Conservation (phyloP, 2,888 invertebrate genomes). For the Schizaphis graminum region DNA sequence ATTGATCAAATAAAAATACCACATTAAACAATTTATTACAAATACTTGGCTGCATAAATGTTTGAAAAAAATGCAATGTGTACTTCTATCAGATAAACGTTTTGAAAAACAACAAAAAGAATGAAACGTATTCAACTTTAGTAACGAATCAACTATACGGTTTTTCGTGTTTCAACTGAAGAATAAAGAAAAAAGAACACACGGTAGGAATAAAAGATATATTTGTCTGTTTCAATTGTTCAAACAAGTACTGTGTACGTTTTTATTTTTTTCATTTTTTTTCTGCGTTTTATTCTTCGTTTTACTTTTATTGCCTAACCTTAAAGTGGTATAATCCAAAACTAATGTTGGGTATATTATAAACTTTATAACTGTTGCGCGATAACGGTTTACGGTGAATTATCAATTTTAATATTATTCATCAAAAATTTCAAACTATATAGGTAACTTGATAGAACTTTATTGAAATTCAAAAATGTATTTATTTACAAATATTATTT, state of each 20-base stretch:
- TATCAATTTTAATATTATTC: not conserved
- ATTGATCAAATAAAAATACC: not conserved
- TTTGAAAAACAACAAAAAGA: conserved; percentile 37
- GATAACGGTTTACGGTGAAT: not conserved
- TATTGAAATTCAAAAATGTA: not conserved
- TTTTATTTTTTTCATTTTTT: not conserved
- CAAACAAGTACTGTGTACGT: not conserved
- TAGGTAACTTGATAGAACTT: not conserved
- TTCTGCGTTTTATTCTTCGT: conserved; percentile 14
- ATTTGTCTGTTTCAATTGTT: conserved; percentile 27
- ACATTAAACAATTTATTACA: conserved; percentile 7
- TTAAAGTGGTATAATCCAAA: conserved; percentile 19
- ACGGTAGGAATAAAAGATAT: conserved; percentile 41
- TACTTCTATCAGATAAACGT: conserved; percentile 21
- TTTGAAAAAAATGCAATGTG: not conserved
- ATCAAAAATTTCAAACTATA: not conserved
- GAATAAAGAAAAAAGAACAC: not conserved
- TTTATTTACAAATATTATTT: not conserved
- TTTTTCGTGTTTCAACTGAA: conserved; percentile 23
- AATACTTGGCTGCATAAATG: not conserved
- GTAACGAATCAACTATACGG: conserved; percentile 40
- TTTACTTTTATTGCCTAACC: conserved; percentile 19
- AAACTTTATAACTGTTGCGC: not conserved
- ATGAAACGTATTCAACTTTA: conserved; percentile 28
- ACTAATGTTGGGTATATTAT: not conserved